Percentiles rank a stretch among this genome's conserved stretches.
phyloP scores from a whole-genome alignment of 2,113 vertebrate genomes.

The Ptychochromis oligacanthus region DNA sequence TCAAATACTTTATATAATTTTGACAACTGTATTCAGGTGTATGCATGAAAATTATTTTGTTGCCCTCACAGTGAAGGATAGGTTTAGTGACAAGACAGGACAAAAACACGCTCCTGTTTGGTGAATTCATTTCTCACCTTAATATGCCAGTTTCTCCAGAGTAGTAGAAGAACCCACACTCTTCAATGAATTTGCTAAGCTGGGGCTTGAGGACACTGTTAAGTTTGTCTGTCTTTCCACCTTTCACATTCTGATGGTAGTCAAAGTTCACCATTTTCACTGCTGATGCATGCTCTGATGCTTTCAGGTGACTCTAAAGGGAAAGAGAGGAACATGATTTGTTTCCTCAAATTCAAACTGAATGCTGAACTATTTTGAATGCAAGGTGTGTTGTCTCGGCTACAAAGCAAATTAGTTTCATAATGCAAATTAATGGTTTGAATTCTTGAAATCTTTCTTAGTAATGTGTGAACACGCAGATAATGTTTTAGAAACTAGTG shows the following conservation, averaged over 20 bases:
- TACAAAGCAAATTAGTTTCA: not conserved
- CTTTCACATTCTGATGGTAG: slow-evolving; percentile 98
- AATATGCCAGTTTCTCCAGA: slow-evolving; percentile 87
- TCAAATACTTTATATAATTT: not conserved
- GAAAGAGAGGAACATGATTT: not conserved
- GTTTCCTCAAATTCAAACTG: not conserved
- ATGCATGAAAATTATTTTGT: not conserved
- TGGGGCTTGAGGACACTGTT: slow-evolving; percentile 90
- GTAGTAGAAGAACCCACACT: slow-evolving; percentile 95
- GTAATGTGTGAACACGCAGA: not conserved
- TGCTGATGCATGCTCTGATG: slow-evolving; percentile 88
- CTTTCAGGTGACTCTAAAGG: slow-evolving; percentile 93
- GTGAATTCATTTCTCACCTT: slow-evolving; percentile 77
- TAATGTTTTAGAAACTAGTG: not conserved
- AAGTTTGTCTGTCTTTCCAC: slow-evolving; percentile 94
- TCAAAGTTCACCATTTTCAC: slow-evolving; percentile 98
- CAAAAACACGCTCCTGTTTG: not conserved
- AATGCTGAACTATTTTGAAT: not conserved
- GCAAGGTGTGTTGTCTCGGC: not conserved
- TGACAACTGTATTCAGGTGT: not conserved
- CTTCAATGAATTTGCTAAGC: slow-evolving; percentile 88
- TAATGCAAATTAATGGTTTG: not conserved
- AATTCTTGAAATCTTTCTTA: not conserved
- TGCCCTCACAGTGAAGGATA: not conserved
- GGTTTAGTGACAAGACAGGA: not conserved